Evolutionary conservation across 2,797 vertebrate species (phyloP).

Genomic region (Myotis vivesi): DNA sequence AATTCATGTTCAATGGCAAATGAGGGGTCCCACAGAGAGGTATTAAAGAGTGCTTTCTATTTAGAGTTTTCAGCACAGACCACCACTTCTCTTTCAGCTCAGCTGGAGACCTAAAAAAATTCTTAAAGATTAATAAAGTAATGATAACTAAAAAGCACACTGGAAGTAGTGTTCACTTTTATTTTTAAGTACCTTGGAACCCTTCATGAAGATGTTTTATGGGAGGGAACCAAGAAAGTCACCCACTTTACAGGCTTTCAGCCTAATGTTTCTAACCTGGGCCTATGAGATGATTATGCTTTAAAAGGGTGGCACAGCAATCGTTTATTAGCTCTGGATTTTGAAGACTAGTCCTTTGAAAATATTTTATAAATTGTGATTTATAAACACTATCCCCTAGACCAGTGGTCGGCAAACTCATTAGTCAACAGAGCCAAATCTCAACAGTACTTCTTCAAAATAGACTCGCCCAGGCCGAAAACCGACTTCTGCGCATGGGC

Average conservation of each 20-base stretch:
- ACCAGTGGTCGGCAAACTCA: not conserved
- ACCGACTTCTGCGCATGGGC: too few relatives aligned
- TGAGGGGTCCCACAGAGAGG: not conserved
- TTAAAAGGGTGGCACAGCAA: not conserved
- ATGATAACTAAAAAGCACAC: not conserved
- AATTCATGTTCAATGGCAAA: not conserved
- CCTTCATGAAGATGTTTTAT: not conserved
- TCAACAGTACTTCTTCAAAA: too few relatives aligned
- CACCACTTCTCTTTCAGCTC: not conserved
- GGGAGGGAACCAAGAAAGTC: not conserved
- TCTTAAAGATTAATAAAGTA: not conserved
- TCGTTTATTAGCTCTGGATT: not conserved
- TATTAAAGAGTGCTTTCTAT: not conserved
- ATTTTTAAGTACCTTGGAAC: not conserved
- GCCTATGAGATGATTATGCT: not conserved
- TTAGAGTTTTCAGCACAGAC: not conserved
- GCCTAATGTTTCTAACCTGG: not conserved
- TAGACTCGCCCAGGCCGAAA: too few relatives aligned
- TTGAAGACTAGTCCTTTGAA: not conserved
- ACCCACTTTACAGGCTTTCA: not conserved
- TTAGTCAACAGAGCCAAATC: too few relatives aligned
- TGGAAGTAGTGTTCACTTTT: not conserved
- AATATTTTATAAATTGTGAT: not conserved
- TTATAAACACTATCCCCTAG: not conserved
- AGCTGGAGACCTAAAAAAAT: not conserved